Evolutionary conservation across 2,113 vertebrate species (phyloP).

Genomic region (Rhynchomys soricoides): DNA sequence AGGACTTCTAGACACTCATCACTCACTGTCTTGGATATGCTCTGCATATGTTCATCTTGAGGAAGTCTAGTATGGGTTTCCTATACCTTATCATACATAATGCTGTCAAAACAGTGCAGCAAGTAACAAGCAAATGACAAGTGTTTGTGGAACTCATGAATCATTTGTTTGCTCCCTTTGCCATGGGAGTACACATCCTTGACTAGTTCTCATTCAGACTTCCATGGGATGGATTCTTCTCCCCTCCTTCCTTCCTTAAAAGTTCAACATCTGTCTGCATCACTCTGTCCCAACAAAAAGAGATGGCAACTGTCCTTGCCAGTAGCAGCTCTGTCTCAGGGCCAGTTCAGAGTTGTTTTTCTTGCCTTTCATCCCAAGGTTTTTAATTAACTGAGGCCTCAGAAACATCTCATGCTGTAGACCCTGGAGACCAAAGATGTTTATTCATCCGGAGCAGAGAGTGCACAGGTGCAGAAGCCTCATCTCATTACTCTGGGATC

Average conservation of each 20-base stretch:
- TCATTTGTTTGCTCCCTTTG: not conserved
- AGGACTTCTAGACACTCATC: not conserved
- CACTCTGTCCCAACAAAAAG: constrained; percentile 7
- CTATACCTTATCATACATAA: not conserved
- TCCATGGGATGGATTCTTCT: not conserved
- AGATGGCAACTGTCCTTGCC: not conserved
- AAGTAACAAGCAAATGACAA: not conserved
- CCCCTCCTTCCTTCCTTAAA: not conserved
- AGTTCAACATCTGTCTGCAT: too few species aligned
- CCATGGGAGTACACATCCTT: not conserved
- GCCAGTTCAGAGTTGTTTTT: constrained; percentile 67
- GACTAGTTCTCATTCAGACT: not conserved
- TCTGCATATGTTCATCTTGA: not conserved
- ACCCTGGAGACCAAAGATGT: constrained; percentile 65
- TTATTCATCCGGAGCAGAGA: constrained; percentile 57
- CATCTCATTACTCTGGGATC: constrained; percentile 26
- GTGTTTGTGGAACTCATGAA: not conserved
- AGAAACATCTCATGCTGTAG: constrained; percentile 48
- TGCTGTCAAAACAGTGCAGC: not conserved
- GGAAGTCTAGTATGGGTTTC: not conserved
- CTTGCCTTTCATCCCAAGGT: constrained; percentile 61
- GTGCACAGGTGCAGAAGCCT: constrained; percentile 56
- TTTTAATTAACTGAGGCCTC: constrained; percentile 72
- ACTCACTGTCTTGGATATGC: not conserved
- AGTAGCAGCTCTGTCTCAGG: constrained; percentile 32